Percentiles rank a stretch among this genome's conserved stretches.
Evolutionary conservation across 2,113 vertebrate species (phyloP).

Genomic region (Lathamus discolor): DNA sequence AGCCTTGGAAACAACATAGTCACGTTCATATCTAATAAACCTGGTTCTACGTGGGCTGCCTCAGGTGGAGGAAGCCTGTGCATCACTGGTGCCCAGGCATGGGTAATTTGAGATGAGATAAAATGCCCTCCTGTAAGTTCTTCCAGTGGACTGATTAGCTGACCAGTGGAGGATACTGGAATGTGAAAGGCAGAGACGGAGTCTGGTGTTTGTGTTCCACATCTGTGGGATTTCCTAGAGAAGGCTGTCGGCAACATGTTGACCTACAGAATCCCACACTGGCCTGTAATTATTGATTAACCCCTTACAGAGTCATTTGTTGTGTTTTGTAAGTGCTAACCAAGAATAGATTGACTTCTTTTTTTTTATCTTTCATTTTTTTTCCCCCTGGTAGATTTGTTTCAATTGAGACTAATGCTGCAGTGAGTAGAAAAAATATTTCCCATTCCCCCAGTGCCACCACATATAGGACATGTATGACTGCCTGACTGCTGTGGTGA

Average conservation of each 20-base stretch:
- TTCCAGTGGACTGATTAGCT: neutral
- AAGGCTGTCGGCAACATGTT: neutral
- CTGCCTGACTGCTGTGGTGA: neutral
- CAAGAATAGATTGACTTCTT: neutral
- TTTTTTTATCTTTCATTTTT: neutral
- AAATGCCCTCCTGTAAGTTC: neutral
- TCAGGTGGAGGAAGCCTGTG: neutral
- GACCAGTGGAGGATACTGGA: neutral
- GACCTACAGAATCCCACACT: neutral
- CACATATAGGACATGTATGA: neutral
- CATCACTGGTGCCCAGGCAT: neutral
- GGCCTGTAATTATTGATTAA: neutral
- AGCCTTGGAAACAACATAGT: neutral
- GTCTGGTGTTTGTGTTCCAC: neutral
- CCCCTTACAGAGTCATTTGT: neutral
- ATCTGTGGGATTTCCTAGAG: neutral
- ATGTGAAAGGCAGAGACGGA: neutral
- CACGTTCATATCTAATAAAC: neutral
- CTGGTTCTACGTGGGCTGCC: rapidly evolving
- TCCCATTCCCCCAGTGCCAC: rapidly evolving
- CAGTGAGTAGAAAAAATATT: neutral
- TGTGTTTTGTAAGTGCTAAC: neutral
- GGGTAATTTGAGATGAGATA: neutral
- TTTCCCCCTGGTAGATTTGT: neutral
- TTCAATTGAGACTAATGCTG: neutral